Conservation (phyloP, 2,113 vertebrate species). For the Hypomesus transpacificus region DNA sequence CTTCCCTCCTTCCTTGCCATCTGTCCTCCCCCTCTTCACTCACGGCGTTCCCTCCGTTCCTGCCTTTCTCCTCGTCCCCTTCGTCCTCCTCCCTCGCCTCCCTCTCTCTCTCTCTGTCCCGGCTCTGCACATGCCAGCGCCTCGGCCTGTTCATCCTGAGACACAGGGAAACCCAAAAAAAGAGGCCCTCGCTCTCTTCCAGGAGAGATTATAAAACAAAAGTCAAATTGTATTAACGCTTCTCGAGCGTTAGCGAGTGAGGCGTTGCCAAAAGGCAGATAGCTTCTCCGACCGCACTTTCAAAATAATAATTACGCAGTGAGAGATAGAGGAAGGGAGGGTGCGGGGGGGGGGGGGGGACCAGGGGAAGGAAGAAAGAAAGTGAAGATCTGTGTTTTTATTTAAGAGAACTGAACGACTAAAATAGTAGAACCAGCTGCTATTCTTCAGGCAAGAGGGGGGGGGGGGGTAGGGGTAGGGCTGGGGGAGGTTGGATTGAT, state of each 20-base stretch:
- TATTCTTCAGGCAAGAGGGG: constrained; percentile 42
- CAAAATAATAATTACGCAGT: constrained; percentile 68
- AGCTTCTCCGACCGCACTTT: constrained; percentile 51
- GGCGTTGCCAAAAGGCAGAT: constrained; percentile 57
- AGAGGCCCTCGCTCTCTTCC: constrained; percentile 57
- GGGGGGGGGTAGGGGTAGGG: constrained; percentile 16
- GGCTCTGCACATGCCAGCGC: neutral
- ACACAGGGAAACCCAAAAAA: constrained; percentile 26
- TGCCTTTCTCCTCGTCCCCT: neutral
- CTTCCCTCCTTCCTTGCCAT: neutral
- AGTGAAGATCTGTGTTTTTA: constrained; percentile 59
- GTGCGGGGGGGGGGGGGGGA: constrained; percentile 40
- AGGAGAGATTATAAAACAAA: constrained; percentile 58
- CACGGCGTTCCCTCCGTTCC: neutral
- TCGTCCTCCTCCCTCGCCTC: constrained; percentile 16
- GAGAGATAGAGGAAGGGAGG: constrained; percentile 41
- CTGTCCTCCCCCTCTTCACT: neutral
- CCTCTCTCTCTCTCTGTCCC: neutral
- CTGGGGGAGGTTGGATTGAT: constrained; percentile 21
- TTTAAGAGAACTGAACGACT: constrained; percentile 55
- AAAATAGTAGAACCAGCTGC: constrained; percentile 67
- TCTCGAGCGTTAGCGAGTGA: constrained; percentile 40
- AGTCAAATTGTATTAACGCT: constrained; percentile 66
- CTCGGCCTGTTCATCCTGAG: constrained; percentile 25
- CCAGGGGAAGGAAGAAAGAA: constrained; percentile 32